A percentile compares a stretch with the other conserved stretches of the same genome.
Evolutionary conservation across 2,888 invertebrate genomes (phyloP).

Genomic region (Luperina testacea): DNA sequence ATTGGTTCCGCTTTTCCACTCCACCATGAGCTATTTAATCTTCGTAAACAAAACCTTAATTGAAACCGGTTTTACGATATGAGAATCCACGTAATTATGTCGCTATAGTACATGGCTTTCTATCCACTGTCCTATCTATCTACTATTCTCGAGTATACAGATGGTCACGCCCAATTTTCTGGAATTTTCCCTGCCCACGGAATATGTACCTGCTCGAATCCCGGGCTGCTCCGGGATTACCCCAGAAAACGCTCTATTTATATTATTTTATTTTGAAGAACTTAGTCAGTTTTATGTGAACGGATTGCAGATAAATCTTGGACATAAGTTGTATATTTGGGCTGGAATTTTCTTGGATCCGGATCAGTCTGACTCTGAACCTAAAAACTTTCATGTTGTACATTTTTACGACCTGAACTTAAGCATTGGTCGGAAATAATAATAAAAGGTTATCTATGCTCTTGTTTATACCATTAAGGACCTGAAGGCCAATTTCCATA

Average conservation of each 20-base stretch:
- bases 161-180: constrained; percentile 38
- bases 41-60: constrained; percentile 75
- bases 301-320: constrained; percentile 30
- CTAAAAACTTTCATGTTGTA: constrained; percentile 12
- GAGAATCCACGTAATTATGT: constrained; percentile 49
- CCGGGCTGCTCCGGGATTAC: constrained; percentile 27
- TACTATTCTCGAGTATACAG: constrained; percentile 8
- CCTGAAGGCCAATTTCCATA: neutral
- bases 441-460: too few relatives aligned
- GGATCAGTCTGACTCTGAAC: neutral
- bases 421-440: neutral
- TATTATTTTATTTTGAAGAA: constrained; percentile 39
- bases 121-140: neutral
- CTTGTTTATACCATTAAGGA: neutral
- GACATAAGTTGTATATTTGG: constrained; percentile 15
- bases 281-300: constrained; percentile 29
- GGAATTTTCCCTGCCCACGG: constrained; percentile 28
- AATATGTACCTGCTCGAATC: constrained; percentile 31
- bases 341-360: neutral
- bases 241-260: constrained; percentile 30
- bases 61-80: constrained; percentile 66
- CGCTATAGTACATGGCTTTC: constrained; percentile 14
- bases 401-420: constrained; percentile 8
- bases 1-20: constrained; percentile 78
- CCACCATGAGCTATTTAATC: constrained; percentile 71